A percentile compares a stretch with the other conserved stretches of the same genome.
These are phyloP conservation scores for Zosterops borbonicus DNA, from an alignment of 2,113 vertebrate genomes.

Conservation along the genomic window DNA sequence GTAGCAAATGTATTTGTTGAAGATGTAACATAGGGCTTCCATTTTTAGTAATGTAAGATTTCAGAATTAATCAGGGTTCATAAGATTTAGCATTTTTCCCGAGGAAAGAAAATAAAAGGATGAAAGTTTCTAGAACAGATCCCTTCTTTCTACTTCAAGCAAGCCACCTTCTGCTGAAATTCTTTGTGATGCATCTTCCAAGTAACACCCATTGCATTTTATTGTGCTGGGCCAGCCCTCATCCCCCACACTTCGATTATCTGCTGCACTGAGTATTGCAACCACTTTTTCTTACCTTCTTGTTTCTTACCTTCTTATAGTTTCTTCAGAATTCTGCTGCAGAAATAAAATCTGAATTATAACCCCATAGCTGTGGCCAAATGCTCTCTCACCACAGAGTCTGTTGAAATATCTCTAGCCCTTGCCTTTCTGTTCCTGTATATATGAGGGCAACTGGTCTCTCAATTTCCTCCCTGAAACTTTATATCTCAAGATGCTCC, in stretches of 20 bases:
- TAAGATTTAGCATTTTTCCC: not conserved
- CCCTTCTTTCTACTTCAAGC: not conserved
- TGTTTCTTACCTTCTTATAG: not conserved
- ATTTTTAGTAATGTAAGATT: conserved; percentile 41
- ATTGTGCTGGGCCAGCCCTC: not conserved
- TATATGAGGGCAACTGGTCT: not conserved
- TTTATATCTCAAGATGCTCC: not conserved
- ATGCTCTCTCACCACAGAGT: not conserved
- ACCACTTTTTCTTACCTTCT: not conserved
- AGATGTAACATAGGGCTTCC: conserved; percentile 17
- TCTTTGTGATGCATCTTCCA: not conserved
- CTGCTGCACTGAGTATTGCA: not conserved
- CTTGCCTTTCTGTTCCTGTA: not conserved
- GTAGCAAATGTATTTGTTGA: conserved; percentile 51
- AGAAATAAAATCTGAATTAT: not conserved
- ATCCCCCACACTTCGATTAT: not conserved
- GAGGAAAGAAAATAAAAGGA: not conserved
- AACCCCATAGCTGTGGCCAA: not conserved
- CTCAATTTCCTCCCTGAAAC: not conserved
- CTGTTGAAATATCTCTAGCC: not conserved
- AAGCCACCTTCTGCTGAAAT: not conserved
- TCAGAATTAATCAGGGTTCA: not conserved
- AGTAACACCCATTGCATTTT: not conserved
- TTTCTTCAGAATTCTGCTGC: not conserved
- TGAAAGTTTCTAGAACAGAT: not conserved